These are phyloP conservation scores for Ammodytes marinus DNA, from an alignment of 2,113 vertebrate species.

Conservation along the genomic window DNA sequence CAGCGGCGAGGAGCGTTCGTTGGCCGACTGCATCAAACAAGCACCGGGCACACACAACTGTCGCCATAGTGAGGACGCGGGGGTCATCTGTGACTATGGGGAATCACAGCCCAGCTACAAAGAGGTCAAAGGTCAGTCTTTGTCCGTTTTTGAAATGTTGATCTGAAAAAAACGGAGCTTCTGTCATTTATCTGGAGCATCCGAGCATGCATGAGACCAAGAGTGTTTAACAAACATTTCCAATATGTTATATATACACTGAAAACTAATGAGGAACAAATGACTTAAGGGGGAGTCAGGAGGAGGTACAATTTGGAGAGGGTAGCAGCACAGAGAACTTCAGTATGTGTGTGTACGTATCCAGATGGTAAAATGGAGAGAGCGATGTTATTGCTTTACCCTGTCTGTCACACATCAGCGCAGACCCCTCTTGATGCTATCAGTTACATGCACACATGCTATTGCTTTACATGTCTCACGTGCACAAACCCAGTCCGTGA, in stretches of 20 bases:
- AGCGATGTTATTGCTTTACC: slow-evolving; percentile 63
- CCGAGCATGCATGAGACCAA: neutral
- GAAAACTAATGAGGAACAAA: slow-evolving; percentile 53
- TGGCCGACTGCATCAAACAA: slow-evolving; percentile 94
- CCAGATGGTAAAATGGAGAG: slow-evolving; percentile 73
- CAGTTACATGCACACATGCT: slow-evolving; percentile 63
- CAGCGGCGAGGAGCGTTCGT: slow-evolving; percentile 88
- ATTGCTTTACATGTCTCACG: slow-evolving; percentile 33
- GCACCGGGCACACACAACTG: slow-evolving; percentile 94
- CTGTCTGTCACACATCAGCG: slow-evolving; percentile 62
- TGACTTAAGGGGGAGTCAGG: slow-evolving; percentile 17
- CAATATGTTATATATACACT: slow-evolving; percentile 19
- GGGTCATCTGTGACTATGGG: slow-evolving; percentile 94
- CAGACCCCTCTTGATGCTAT: slow-evolving; percentile 50
- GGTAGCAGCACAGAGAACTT: slow-evolving; percentile 14
- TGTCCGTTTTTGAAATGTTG: slow-evolving; percentile 3
- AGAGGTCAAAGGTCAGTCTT: slow-evolving; percentile 86
- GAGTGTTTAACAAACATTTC: slow-evolving; percentile 63
- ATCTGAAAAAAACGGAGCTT: neutral
- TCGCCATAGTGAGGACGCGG: slow-evolving; percentile 96
- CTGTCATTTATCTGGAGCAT: slow-evolving; percentile 18
- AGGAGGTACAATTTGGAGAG: slow-evolving; percentile 1
- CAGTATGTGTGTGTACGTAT: slow-evolving; percentile 23
- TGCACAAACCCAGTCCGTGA: slow-evolving; percentile 11
- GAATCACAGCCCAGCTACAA: slow-evolving; percentile 73